Base-by-base conservation (phyloP, 2,113 vertebrate species). In the Hoplias malabaricus region DNA sequence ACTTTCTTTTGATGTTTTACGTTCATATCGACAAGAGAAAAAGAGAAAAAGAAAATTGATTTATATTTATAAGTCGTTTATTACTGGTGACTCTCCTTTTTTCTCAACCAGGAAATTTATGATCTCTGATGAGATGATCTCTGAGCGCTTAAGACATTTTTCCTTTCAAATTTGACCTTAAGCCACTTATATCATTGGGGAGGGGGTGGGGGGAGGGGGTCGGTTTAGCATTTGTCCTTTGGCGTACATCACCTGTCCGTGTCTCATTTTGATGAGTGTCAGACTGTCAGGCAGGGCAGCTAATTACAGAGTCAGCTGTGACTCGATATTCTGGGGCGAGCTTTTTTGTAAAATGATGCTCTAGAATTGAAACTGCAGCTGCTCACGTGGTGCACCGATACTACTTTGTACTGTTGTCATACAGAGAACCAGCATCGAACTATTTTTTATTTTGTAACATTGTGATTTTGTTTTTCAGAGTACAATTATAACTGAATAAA, bases 51-150 rank as follows among this genome's bases (percentile, higher is more conserved):
- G 75, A 90, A 89, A 92, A 89, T 77, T 56, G 86, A 89, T 93
- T 90, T 93, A 92, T 93, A 93, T 93, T 93, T 93, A 87, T 93
- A 92, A 90, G 77, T 77, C 81, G 81, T 87, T 91, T 88, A 88
- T 86, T 85, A 88, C 83, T 73, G 66, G 68, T 86, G 46, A 80
- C 29, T 40, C 72, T 65, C 73, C 42, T 54, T 71, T 81, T 57
- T 31, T 79, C 73, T 69, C 12, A 42, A 73, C 61, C 42, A 77
- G 21, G 69, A 75, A 68, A 81, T 77, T 78, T 81, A 66, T 66
- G 61, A 82, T 82, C 74, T 73, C 46, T 73, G 83, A 74, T 53
- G 78, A 73, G 80, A 80, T 61, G 75, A 63, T 70, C 86, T 81
- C 33, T 84, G 73, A 89, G 86, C 88, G 82, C 84, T 89, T 88